Percentiles rank a stretch among this genome's conserved stretches.
Evolutionary conservation across 2,113 vertebrate species (phyloP).

Genomic region (Rhinolophus sinicus): DNA sequence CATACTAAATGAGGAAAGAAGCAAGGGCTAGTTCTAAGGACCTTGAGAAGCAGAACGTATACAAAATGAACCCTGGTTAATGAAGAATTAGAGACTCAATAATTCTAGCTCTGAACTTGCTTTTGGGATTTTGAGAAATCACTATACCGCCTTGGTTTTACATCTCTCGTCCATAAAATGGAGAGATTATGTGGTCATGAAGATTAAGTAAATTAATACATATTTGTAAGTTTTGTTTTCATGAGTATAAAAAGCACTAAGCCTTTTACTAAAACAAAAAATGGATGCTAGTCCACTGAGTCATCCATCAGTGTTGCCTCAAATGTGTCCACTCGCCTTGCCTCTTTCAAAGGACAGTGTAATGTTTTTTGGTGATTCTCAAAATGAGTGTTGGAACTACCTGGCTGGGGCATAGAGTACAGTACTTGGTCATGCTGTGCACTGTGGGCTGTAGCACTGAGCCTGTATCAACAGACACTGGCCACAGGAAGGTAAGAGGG

Average conservation of each 20-base stretch:
- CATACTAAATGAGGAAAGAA: neutral
- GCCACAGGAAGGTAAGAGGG: neutral
- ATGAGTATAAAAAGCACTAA: neutral
- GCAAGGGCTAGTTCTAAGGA: neutral
- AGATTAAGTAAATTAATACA: no score
- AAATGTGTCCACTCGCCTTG: neutral
- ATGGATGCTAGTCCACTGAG: no score
- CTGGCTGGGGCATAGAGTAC: fast-evolving
- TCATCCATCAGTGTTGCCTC: neutral
- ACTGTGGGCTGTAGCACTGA: neutral
- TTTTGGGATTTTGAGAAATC: neutral
- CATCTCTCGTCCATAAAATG: neutral
- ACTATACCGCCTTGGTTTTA: neutral
- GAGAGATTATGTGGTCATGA: neutral
- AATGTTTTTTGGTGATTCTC: neutral
- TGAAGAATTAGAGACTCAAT: neutral
- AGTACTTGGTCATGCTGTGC: neutral
- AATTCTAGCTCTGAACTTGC: neutral
- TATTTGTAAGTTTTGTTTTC: neutral
- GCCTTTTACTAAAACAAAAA: neutral
- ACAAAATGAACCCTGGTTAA: neutral
- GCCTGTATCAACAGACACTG: neutral
- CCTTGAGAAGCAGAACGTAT: neutral
- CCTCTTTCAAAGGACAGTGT: neutral
- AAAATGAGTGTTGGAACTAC: neutral